Percentiles rank a stretch among this genome's conserved stretches.
Conservation (phyloP, 2,888 invertebrate genomes). For the Ormia ochracea region DNA sequence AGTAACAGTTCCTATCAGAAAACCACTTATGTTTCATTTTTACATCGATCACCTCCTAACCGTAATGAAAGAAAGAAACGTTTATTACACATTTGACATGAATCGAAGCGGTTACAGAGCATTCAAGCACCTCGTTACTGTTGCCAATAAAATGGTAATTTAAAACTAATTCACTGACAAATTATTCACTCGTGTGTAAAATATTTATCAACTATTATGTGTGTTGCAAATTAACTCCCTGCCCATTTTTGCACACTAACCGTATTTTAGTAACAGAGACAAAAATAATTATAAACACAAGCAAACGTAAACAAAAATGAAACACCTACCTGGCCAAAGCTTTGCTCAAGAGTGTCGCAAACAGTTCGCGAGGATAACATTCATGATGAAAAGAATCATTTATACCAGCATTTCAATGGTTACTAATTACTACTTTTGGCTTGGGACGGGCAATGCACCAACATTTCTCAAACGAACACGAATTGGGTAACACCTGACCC, state of each 20-base stretch:
- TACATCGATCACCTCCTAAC: background rate
- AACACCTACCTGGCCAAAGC: too few relatives aligned
- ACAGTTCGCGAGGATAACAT: too few relatives aligned
- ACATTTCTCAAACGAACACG: too few relatives aligned
- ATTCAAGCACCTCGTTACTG: constrained; percentile 14
- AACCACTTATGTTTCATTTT: background rate
- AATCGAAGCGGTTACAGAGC: constrained; percentile 11
- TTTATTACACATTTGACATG: constrained; percentile 8
- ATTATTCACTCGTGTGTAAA: constrained; percentile 54
- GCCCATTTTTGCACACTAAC: background rate
- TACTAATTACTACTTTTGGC: too few relatives aligned
- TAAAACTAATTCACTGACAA: constrained; percentile 50
- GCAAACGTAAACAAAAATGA: background rate
- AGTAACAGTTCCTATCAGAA: background rate
- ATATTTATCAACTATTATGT: constrained; percentile 53
- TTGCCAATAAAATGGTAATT: constrained; percentile 52
- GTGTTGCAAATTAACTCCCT: background rate
- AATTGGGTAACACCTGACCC: too few relatives aligned
- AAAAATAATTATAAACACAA: background rate
- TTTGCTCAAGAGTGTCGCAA: too few relatives aligned
- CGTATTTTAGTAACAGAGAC: background rate
- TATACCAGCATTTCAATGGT: too few relatives aligned
- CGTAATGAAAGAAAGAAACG: background rate
- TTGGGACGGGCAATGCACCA: too few relatives aligned
- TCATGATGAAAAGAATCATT: too few relatives aligned